Conservation (phyloP, 2,888 invertebrate genomes). For the Chymomyza caudatula region DNA sequence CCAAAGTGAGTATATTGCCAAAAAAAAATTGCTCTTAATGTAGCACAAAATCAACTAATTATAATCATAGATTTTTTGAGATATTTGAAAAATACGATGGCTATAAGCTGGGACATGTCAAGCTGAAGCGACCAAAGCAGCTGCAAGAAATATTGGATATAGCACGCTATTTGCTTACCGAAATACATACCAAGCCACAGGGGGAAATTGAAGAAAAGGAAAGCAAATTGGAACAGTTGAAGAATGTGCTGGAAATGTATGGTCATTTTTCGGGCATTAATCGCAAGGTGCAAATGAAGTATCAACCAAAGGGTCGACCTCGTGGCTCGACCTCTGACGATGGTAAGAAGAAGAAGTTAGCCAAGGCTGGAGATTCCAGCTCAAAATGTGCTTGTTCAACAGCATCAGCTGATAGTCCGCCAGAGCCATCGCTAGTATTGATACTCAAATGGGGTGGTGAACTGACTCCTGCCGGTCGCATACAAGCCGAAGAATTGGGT, state of each 20-base stretch:
- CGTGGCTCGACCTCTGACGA: constrained; percentile 95
- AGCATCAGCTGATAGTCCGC: constrained; percentile 84
- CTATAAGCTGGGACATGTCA: constrained; percentile 96
- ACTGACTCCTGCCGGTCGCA: constrained; percentile 97
- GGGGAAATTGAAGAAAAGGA: constrained; percentile 97
- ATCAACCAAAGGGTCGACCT: constrained; percentile 95
- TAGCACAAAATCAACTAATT: background rate
- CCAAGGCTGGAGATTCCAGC: background rate
- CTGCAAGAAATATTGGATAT: constrained; percentile 98
- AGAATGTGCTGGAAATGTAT: constrained; percentile 99
- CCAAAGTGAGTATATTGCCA: constrained; percentile 84
- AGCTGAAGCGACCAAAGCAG: constrained; percentile 97
- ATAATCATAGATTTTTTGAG: constrained; percentile 90
- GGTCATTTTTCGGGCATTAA: constrained; percentile 99
- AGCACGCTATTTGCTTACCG: constrained; percentile 91
- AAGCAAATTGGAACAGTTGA: constrained; percentile 97
- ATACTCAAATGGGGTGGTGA: constrained; percentile 99
- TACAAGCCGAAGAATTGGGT: constrained; percentile 98
- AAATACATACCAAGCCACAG: constrained; percentile 92
- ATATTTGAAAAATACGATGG: constrained; percentile 99
- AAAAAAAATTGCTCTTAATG: background rate
- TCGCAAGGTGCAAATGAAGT: constrained; percentile 99
- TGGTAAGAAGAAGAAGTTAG: constrained; percentile 80
- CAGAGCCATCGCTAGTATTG: constrained; percentile 95
- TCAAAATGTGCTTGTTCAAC: background rate